Evolutionary conservation across 2,888 invertebrate genomes (phyloP).

Genomic region (Sarcophaga carnaria): DNA sequence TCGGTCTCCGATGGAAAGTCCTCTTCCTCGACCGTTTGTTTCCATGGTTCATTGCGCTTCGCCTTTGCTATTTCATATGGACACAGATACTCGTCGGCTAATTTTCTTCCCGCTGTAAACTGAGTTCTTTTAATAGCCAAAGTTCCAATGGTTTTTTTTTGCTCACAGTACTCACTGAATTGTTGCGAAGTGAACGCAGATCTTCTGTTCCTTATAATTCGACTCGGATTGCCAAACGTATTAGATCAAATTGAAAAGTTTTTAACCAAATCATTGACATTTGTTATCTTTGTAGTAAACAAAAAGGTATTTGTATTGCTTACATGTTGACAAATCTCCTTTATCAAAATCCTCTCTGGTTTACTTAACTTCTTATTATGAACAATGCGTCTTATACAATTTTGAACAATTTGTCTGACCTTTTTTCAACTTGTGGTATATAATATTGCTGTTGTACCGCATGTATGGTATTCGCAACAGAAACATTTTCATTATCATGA

Average conservation of each 20-base stretch:
- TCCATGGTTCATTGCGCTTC: background rate
- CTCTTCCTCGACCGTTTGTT: conserved; percentile 12
- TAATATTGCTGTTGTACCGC: conserved; percentile 28
- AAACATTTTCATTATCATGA: conserved; percentile 65
- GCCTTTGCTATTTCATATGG: background rate
- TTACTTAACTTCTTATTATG: conserved; percentile 25
- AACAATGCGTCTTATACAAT: conserved; percentile 19
- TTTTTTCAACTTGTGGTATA: conserved; percentile 41
- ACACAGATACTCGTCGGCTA: background rate
- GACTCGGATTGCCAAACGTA: conserved; percentile 1
- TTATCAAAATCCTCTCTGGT: conserved; percentile 39
- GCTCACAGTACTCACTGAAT: background rate
- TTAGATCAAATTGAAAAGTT: background rate
- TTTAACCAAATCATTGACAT: background rate
- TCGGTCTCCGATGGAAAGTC: conserved; percentile 16
- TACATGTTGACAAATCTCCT: conserved; percentile 9
- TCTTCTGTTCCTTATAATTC: conserved; percentile 50
- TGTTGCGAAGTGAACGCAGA: conserved; percentile 39
- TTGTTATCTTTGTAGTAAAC: conserved; percentile 33
- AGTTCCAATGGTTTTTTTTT: background rate
- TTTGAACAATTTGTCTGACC: conserved; percentile 5
- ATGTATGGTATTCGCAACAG: conserved; percentile 31
- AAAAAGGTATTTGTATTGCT: conserved; percentile 48
- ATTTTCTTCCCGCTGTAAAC: conserved; percentile 9
- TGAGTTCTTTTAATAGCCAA: conserved; percentile 7